Percentiles rank a stretch among this genome's conserved stretches.
These are phyloP conservation scores for Globicephala melas DNA, from an alignment of 2,113 vertebrate species.

Conservation along the genomic window DNA sequence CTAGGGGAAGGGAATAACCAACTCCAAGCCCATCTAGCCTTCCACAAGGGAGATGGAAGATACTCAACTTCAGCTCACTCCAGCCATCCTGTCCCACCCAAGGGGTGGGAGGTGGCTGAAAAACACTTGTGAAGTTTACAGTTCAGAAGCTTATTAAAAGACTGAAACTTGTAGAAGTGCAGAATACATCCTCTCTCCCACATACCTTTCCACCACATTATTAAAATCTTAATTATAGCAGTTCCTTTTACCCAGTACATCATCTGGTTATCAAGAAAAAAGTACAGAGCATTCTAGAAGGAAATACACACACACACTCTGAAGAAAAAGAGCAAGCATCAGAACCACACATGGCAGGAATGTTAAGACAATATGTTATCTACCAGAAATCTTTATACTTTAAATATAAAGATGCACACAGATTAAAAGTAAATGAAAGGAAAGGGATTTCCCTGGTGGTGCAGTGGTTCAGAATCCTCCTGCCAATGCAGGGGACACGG, in stretches of 20 bases:
- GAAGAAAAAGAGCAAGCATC: neutral
- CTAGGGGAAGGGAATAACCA: neutral
- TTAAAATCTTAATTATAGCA: neutral
- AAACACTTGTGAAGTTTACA: neutral
- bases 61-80: neutral
- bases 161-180: neutral
- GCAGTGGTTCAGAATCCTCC: too few relatives aligned
- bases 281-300: neutral
- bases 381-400: neutral
- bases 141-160: neutral
- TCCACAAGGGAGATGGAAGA: neutral
- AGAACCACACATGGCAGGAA: neutral
- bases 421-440: neutral
- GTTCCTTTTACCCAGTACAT: neutral
- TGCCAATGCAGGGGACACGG: too few relatives aligned
- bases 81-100: neutral
- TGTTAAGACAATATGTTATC: neutral
- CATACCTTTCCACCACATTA: neutral
- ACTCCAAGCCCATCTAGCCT: neutral
- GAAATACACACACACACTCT: neutral
- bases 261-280: neutral
- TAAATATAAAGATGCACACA: neutral
- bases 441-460: neutral
- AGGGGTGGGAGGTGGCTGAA: neutral
- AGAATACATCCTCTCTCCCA: neutral